Percentiles rank a stretch among this genome's conserved stretches.
Evolutionary conservation across 1,140 invertebrate genomes (phyloP).

Genomic region (Heterodera carotae): DNA sequence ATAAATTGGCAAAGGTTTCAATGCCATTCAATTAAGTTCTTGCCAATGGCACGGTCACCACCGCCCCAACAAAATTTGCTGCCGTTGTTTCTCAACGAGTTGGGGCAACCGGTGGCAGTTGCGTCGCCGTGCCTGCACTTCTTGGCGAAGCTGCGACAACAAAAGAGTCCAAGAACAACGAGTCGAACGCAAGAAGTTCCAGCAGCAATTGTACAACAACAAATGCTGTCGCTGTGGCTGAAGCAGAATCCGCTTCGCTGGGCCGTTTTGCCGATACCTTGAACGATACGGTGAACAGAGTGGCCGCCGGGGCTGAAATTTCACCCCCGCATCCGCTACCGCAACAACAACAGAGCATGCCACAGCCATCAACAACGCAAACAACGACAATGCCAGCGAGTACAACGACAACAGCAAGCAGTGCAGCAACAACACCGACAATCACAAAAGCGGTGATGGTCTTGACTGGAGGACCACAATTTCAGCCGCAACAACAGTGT

Average conservation of each 20-base stretch:
- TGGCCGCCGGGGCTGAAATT: conserved; percentile 18
- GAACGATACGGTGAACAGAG: conserved; percentile 27
- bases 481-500: background rate
- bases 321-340: background rate
- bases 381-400: background rate
- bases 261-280: conserved; percentile 12
- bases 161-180: no score
- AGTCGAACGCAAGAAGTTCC: background rate
- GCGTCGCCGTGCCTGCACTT: no score
- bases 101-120: no score
- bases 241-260: background rate
- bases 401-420: background rate
- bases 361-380: no score
- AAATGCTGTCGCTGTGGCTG: background rate
- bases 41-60: background rate
- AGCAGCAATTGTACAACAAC: background rate
- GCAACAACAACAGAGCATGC: background rate
- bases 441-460: background rate
- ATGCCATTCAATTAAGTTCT: no score
- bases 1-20: no score
- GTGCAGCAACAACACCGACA: background rate
- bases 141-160: no score
- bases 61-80: background rate
- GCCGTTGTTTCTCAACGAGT: background rate
- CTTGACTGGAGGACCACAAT: background rate